Evolutionary conservation across 2,888 invertebrate genomes (phyloP).

Genomic region (Leptinotarsa peninsularis): DNA sequence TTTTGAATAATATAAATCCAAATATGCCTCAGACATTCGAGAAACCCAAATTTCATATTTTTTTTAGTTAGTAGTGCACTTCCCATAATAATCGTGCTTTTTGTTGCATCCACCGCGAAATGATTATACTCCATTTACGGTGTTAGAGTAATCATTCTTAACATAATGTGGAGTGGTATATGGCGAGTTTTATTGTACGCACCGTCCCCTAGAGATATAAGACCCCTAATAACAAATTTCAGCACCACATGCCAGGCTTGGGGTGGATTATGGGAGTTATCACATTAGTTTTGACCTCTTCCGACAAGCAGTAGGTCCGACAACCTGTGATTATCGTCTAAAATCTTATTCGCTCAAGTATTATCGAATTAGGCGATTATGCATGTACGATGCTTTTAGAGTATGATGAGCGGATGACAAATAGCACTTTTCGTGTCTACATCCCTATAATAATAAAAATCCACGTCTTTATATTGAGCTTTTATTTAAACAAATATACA

Average conservation of each 20-base stretch:
- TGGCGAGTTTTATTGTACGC: constrained; percentile 40
- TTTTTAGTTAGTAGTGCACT: no score
- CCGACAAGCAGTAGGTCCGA: constrained; percentile 53
- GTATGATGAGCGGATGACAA: no score
- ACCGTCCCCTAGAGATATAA: constrained; percentile 41
- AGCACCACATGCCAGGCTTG: constrained; percentile 55
- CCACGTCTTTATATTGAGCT: no score
- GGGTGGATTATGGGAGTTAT: constrained; percentile 55
- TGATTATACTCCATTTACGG: constrained; percentile 32
- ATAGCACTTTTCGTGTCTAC: no score
- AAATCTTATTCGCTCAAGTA: constrained; percentile 50
- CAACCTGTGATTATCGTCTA: constrained; percentile 58
- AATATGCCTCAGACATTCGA: no score
- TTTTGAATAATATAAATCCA: no score
- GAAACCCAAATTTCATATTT: no score
- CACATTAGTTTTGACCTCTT: constrained; percentile 55
- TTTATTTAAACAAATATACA: no score
- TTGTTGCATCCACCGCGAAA: constrained; percentile 3
- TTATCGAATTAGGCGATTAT: constrained; percentile 39
- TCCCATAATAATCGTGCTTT: not conserved
- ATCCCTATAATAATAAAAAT: no score
- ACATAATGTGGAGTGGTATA: constrained; percentile 36
- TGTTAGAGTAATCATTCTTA: constrained; percentile 35
- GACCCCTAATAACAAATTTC: constrained; percentile 56
- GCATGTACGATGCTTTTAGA: not conserved